Evolutionary conservation across 2,888 invertebrate genomes (phyloP).

Genomic region (Scaptomyza cyrtandrae): DNA sequence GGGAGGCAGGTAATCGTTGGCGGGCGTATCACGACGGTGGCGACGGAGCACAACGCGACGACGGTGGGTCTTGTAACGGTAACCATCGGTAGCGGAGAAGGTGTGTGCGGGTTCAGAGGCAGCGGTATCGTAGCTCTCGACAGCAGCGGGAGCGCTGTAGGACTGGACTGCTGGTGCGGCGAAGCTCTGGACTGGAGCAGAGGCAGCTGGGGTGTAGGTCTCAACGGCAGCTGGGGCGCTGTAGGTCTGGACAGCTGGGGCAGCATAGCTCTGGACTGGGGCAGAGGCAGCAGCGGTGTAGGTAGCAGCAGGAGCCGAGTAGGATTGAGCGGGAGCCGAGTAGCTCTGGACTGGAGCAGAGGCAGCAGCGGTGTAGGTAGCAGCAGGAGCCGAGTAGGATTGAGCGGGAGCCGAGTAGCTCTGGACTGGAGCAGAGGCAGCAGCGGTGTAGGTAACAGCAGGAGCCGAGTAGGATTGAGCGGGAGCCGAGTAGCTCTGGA

Average conservation of each 20-base stretch:
- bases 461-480: conserved; percentile 39
- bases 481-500: conserved; percentile 53
- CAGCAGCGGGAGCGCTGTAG: conserved; percentile 40
- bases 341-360: conserved; percentile 50
- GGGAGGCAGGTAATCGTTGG: conserved; percentile 80
- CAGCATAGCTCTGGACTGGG: conserved; percentile 46
- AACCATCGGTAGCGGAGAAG: conserved; percentile 71
- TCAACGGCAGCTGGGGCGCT: conserved; percentile 49
- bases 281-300: conserved; percentile 50
- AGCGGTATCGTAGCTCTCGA: conserved; percentile 63
- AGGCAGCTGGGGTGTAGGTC: conserved; percentile 67
- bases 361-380: conserved; percentile 44
- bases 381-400: conserved; percentile 34
- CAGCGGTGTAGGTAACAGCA: conserved; percentile 39
- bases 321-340: conserved; percentile 25
- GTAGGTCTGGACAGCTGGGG: conserved; percentile 41
- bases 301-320: conserved; percentile 38
- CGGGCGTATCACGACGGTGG: conserved; percentile 79
- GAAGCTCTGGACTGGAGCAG: conserved; percentile 2
- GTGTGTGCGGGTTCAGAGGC: conserved; percentile 68
- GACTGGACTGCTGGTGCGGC: conserved; percentile 44
- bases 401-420: conserved; percentile 24
- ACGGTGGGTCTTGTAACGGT: conserved; percentile 81
- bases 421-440: conserved; percentile 52
- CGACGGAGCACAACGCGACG: conserved; percentile 70